Conservation (phyloP, 2,888 invertebrate genomes). For the Trachelus iudaicus region DNA sequence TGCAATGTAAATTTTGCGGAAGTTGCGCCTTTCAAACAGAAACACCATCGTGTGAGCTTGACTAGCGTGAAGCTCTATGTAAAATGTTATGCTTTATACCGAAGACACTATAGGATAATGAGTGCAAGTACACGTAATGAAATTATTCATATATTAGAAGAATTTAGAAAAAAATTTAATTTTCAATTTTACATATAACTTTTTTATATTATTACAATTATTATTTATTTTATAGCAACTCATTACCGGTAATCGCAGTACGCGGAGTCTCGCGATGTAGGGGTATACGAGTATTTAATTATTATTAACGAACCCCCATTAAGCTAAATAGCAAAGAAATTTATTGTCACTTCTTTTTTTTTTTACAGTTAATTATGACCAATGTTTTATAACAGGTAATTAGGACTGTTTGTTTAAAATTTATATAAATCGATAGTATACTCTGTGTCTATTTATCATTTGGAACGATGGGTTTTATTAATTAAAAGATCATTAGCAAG, state of each 20-base stretch:
- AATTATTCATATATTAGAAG: background rate
- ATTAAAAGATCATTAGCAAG: background rate
- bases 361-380: background rate
- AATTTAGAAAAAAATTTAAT: background rate
- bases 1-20: background rate
- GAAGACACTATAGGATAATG: background rate
- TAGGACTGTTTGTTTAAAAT: background rate
- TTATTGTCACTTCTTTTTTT: background rate
- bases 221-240: background rate
- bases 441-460: background rate
- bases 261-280: background rate
- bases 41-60: background rate
- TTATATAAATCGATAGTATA: background rate
- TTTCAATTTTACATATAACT: background rate
- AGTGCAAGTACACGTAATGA: background rate
- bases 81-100: background rate
- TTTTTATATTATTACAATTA: background rate
- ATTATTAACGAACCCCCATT: background rate
- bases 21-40: background rate
- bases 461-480: background rate
- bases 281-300: background rate
- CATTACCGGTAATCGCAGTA: background rate
- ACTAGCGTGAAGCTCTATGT: background rate
- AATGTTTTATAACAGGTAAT: background rate
- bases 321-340: background rate